These are phyloP conservation scores for Umimayanthus chanpuru DNA, from an alignment of 92 coral and sea anemone genomes.

Conservation along the genomic window DNA sequence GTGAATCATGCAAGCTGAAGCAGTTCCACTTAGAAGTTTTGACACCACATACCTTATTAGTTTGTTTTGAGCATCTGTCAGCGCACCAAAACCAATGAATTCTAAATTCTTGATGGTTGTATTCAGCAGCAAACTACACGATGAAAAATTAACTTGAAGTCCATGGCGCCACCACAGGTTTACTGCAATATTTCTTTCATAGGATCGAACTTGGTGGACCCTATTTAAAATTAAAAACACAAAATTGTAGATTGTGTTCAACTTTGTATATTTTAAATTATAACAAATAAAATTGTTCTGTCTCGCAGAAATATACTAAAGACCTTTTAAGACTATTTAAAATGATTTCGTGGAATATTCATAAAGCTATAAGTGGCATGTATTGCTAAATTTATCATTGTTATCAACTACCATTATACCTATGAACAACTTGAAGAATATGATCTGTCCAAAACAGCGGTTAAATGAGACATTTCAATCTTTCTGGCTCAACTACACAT, in stretches of 20 bases:
- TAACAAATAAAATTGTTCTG: neutral
- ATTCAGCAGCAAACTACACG: constrained; percentile 45
- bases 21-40: neutral
- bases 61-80: constrained; percentile 69
- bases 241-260: too few relatives aligned
- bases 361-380: too few relatives aligned
- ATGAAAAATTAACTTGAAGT: constrained; percentile 56
- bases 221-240: constrained; percentile 38
- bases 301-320: too few relatives aligned
- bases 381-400: too few relatives aligned
- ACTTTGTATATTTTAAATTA: neutral
- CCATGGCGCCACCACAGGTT: constrained; percentile 90
- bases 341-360: too few relatives aligned
- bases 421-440: too few relatives aligned
- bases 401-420: too few relatives aligned
- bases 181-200: constrained; percentile 80
- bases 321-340: too few relatives aligned
- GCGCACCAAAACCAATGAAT: constrained; percentile 72
- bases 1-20: neutral
- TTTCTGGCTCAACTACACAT: too few relatives aligned
- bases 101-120: constrained; percentile 52
- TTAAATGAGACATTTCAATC: too few relatives aligned
- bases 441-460: too few relatives aligned
- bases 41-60: constrained; percentile 56
- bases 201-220: constrained; percentile 91